phyloP scores from a whole-genome alignment of 2,888 invertebrate species.

The Seira musarum region DNA sequence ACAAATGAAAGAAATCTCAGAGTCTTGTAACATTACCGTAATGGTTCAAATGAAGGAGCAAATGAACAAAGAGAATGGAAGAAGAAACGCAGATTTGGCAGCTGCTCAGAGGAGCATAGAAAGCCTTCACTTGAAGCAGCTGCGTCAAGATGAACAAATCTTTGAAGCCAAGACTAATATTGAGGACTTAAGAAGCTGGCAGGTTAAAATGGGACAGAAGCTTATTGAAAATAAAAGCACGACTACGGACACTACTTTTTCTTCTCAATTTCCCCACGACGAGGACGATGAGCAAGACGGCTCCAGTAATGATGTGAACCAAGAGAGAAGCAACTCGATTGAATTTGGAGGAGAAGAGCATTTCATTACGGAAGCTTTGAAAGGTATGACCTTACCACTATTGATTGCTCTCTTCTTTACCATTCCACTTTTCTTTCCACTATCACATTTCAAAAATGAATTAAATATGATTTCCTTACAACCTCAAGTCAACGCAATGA shows the following conservation, averaged over 20 bases:
- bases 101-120: slow-evolving; percentile 58
- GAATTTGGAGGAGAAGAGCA: slow-evolving; percentile 45
- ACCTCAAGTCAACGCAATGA: no score
- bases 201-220: slow-evolving; percentile 66
- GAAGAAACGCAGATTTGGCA: slow-evolving; percentile 55
- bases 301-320: no score
- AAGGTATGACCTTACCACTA: slow-evolving; percentile 52
- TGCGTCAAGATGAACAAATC: slow-evolving; percentile 58
- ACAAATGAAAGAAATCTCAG: slow-evolving; percentile 60
- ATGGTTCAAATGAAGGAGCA: slow-evolving; percentile 59
- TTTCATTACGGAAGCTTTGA: slow-evolving; percentile 57
- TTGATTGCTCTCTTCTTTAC: not conserved
- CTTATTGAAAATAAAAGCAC: slow-evolving; percentile 42
- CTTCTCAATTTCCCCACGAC: no score
- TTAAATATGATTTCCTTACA: no score
- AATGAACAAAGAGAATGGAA: slow-evolving; percentile 45
- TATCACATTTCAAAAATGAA: not conserved
- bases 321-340: slow-evolving; percentile 28
- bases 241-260: not conserved
- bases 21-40: slow-evolving; percentile 63
- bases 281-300: slow-evolving; percentile 25
- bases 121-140: slow-evolving; percentile 47
- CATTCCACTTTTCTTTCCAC: not conserved
- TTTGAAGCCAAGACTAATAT: slow-evolving; percentile 61
- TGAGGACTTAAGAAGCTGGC: slow-evolving; percentile 64